Evolutionary conservation across 2,113 vertebrate genomes (phyloP).

Genomic region (Dasyurus viverrinus): DNA sequence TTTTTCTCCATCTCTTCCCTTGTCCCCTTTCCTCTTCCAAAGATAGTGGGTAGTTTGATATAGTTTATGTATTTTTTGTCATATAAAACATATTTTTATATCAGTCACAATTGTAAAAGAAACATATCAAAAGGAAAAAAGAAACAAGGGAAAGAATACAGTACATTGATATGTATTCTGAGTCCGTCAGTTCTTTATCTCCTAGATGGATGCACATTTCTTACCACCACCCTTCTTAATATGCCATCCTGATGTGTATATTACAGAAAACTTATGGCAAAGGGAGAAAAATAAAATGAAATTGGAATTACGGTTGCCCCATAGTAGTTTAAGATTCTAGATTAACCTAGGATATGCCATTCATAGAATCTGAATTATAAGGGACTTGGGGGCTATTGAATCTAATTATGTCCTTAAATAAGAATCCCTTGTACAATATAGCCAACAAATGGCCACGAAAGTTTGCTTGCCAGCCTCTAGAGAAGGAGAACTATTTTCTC

Average conservation of each 20-base stretch:
- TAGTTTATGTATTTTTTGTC: too few species aligned
- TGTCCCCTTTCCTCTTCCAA: too few species aligned
- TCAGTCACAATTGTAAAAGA: too few species aligned
- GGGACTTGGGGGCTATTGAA: neutral
- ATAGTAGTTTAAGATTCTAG: neutral
- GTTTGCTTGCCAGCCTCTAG: neutral
- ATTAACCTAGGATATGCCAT: neutral
- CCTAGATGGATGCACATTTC: neutral
- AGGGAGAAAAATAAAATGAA: neutral
- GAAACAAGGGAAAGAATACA: too few species aligned
- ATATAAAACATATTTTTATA: too few species aligned
- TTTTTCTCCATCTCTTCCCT: too few species aligned
- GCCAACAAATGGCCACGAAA: neutral
- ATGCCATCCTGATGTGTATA: too few species aligned
- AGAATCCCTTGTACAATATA: neutral
- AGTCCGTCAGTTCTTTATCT: too few species aligned
- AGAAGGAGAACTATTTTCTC: neutral
- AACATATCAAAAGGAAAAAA: too few species aligned
- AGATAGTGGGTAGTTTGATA: too few species aligned
- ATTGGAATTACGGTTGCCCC: neutral
- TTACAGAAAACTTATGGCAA: neutral
- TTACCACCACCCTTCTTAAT: conserved; percentile 1
- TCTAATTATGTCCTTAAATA: neutral
- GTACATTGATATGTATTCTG: too few species aligned
- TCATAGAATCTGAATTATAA: neutral